phyloP scores from a whole-genome alignment of 2,797 vertebrate species.

The Sebastolobus altivelis region DNA sequence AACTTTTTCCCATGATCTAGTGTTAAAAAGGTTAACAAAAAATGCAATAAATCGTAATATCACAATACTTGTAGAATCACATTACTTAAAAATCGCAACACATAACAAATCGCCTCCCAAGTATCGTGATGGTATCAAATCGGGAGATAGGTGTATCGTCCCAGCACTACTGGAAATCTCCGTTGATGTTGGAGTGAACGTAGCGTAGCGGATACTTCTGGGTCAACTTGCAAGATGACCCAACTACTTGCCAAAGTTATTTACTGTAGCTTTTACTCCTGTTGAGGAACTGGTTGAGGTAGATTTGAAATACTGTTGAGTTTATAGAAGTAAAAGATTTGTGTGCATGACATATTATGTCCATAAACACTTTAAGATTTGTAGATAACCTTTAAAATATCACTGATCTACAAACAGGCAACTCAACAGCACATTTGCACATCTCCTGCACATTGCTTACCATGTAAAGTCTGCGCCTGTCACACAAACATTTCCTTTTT shows the following conservation, averaged over 20 bases:
- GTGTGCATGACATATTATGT: background rate
- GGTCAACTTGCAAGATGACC: background rate
- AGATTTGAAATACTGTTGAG: background rate
- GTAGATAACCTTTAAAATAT: constrained; percentile 15
- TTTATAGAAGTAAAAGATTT: background rate
- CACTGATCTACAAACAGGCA: background rate
- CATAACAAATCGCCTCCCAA: too few relatives aligned
- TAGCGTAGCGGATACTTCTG: background rate
- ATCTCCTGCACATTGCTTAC: constrained; percentile 28
- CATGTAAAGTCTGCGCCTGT: constrained; percentile 19
- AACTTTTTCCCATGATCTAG: too few relatives aligned
- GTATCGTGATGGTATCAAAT: background rate
- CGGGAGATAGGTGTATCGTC: too few relatives aligned
- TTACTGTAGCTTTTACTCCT: constrained; percentile 9
- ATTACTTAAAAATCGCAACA: too few relatives aligned
- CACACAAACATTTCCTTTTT: constrained; percentile 53
- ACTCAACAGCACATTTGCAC: constrained; percentile 8
- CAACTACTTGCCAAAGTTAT: constrained; percentile 5
- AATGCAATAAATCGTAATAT: too few relatives aligned
- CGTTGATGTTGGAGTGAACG: constrained; percentile 1
- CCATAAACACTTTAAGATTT: constrained; percentile 19
- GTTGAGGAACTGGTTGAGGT: background rate
- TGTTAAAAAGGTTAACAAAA: too few relatives aligned
- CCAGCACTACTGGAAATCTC: background rate
- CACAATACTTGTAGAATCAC: too few relatives aligned